A percentile compares a stretch with the other conserved stretches of the same genome.
Evolutionary conservation across 2,113 vertebrate genomes (phyloP).

Genomic region (Bos javanicus): DNA sequence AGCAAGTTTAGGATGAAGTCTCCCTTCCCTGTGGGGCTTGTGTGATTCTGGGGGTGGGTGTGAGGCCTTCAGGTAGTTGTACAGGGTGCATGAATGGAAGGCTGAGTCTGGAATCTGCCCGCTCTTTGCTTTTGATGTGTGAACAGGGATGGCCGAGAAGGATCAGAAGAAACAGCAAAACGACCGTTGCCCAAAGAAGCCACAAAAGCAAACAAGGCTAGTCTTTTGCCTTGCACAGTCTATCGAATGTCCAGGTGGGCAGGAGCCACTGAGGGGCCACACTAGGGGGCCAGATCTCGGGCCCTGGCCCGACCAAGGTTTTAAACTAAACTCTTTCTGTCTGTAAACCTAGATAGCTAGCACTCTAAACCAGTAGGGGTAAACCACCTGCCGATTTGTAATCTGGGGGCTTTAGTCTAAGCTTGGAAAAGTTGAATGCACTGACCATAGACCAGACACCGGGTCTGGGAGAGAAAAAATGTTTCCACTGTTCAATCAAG

Average conservation of each 20-base stretch:
- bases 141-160: neutral
- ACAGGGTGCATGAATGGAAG: neutral
- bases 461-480: neutral
- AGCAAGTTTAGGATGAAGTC: neutral
- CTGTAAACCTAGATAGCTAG: neutral
- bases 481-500: conserved; percentile 25
- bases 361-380: neutral
- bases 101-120: neutral
- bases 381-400: neutral
- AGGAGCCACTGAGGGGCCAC: accelerated
- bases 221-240: neutral
- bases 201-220: neutral
- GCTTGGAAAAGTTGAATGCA: conserved; percentile 27
- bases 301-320: neutral
- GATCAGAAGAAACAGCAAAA: neutral
- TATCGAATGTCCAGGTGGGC: accelerated
- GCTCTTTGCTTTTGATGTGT: neutral
- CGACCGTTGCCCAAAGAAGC: neutral
- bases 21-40: neutral
- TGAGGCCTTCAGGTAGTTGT: neutral
- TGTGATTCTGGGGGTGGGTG: neutral
- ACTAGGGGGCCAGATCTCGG: neutral
- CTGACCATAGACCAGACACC: neutral
- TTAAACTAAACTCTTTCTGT: neutral
- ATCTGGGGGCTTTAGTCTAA: neutral